Base-by-base conservation (phyloP, 2,888 invertebrate genomes). In the Alcis repandata region DNA sequence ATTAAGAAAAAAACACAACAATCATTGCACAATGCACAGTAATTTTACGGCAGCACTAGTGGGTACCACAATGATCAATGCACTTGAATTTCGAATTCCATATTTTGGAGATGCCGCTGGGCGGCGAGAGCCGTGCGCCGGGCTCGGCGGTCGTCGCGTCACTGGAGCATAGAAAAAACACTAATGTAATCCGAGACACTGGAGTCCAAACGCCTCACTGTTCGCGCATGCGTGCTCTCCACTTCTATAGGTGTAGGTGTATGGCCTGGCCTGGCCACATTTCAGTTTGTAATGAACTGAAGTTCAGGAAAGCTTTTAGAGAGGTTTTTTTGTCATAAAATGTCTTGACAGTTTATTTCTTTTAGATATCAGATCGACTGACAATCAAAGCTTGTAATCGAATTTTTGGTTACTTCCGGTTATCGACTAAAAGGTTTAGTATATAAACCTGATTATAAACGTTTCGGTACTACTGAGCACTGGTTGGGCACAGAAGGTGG, bases 201-300 rank as follows among this genome's bases (percentile, higher is more conserved):
- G 83, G 82, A 75, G 80, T 80, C 73, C 67, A 67, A 63, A 73
- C 71, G 74, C 66, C 66, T 71, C 67, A 56, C 51, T 72, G 66
- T 67, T 71, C 71, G 77, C 91, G 91, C 92, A 88, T 88, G 92
- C 92, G 91, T 79, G 51, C 57, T 75, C 52, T 66, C 68, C 76
- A 76, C 70, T 77, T 54, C 11, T 32, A 27, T 41, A 17, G 41
- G 7, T 27, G n/a, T 45, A 45, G 7, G 20, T 33, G 77, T 61
- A 58, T 66, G 62, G 27, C 27, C 27, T 66, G 79, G 79, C 80
- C 78, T 78, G 75, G 72, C 74, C 75, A 86, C 85, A 87, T 89
- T 89, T 86, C 84, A 86, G 85, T 85, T 85, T 85, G 85, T 86
- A 88, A 89, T 88, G 85, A 86, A 89, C 86, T 84, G 80, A 83